phyloP scores from a whole-genome alignment of 2,888 invertebrate genomes.

The Phlogophora meticulosa region DNA sequence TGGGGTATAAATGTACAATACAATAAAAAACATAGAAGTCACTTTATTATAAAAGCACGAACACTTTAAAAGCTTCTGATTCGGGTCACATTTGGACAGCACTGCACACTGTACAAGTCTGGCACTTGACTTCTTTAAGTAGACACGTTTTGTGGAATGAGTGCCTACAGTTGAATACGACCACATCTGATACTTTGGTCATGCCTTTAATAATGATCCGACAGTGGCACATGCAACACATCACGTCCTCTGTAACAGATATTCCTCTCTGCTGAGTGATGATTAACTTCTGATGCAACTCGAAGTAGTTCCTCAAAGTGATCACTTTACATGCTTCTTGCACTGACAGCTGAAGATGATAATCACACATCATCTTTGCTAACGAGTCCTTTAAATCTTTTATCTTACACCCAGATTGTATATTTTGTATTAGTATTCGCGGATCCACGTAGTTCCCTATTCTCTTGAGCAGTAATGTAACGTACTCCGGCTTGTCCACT shows the following conservation, averaged over 20 bases:
- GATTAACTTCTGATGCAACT: constrained; percentile 95
- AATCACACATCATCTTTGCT: constrained; percentile 98
- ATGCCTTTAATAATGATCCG: constrained; percentile 94
- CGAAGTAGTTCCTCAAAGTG: constrained; percentile 97
- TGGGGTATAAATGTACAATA: constrained; percentile 43
- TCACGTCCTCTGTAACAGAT: constrained; percentile 93
- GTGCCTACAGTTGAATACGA: constrained; percentile 97
- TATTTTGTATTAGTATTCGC: constrained; percentile 95
- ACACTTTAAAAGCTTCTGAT: constrained; percentile 1
- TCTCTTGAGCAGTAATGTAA: constrained; percentile 91
- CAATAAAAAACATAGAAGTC: too few species aligned
- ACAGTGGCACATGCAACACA: constrained; percentile 95
- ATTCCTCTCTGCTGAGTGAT: constrained; percentile 95
- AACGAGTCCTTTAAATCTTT: constrained; percentile 97
- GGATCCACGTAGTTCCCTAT: constrained; percentile 96
- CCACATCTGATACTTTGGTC: constrained; percentile 93
- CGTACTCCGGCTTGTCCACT: constrained; percentile 95
- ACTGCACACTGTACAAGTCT: constrained; percentile 84
- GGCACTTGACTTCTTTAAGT: constrained; percentile 85
- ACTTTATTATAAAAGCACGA: constrained; percentile 65
- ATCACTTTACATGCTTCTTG: constrained; percentile 98
- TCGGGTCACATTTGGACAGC: constrained; percentile 85
- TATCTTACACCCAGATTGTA: constrained; percentile 96
- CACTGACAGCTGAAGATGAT: constrained; percentile 97
- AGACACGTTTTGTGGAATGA: constrained; percentile 97